These are phyloP conservation scores for Oplegnathus fasciatus DNA, from an alignment of 2,113 vertebrate species.

Conservation along the genomic window DNA sequence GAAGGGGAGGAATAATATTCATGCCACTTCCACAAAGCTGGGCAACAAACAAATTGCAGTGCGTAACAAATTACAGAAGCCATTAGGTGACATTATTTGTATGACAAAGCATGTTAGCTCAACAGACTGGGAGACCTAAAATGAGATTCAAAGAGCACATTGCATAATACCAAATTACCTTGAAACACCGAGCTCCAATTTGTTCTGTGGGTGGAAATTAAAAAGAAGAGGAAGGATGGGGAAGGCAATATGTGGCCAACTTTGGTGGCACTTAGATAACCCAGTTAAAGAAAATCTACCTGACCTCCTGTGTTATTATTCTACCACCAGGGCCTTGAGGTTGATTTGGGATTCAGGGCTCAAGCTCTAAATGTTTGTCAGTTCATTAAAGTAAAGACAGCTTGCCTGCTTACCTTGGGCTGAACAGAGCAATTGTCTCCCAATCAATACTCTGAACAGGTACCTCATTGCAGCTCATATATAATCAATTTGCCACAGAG, in stretches of 20 bases:
- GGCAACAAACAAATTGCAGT: constrained; percentile 61
- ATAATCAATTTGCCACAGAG: constrained; percentile 63
- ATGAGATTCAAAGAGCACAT: constrained; percentile 57
- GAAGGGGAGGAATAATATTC: constrained; percentile 59
- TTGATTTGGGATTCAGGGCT: constrained; percentile 39
- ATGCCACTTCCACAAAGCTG: constrained; percentile 55
- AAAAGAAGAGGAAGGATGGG: constrained; percentile 1
- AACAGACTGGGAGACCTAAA: constrained; percentile 52
- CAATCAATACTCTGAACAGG: constrained; percentile 61
- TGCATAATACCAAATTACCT: constrained; percentile 51
- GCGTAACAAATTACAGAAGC: constrained; percentile 60
- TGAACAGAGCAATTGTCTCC: constrained; percentile 47
- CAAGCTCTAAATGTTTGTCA: constrained; percentile 42
- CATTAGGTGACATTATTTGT: constrained; percentile 68
- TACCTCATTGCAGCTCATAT: constrained; percentile 60
- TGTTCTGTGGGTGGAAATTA: constrained; percentile 27
- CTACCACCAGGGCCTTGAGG: neutral
- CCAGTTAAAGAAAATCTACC: constrained; percentile 20
- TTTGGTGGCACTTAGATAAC: constrained; percentile 15
- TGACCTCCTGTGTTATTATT: constrained; percentile 28
- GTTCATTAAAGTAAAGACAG: constrained; percentile 48
- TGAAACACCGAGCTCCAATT: constrained; percentile 48
- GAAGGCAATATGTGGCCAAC: constrained; percentile 9
- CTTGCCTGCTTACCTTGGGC: constrained; percentile 9
- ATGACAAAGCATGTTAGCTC: constrained; percentile 69